Conservation (phyloP, 2,797 vertebrate genomes). For the Enteromius viviparus region DNA sequence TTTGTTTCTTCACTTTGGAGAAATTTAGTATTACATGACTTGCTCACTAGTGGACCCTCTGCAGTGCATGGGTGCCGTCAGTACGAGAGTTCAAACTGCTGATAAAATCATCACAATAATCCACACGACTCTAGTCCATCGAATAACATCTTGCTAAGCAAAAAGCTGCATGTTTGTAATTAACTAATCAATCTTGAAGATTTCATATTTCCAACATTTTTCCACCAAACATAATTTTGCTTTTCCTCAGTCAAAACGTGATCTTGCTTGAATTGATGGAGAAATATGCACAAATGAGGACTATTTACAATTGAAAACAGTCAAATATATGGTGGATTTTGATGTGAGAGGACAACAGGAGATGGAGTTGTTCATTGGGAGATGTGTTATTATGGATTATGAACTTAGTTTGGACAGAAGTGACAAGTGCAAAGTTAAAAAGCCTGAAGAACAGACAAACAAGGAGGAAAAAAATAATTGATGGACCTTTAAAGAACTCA, state of each 20-base stretch:
- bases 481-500: constrained; percentile 15
- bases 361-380: neutral
- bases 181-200: neutral
- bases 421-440: neutral
- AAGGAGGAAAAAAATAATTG: constrained; percentile 17
- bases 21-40: neutral
- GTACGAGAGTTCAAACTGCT: neutral
- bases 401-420: neutral
- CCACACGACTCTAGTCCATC: neutral
- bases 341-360: neutral
- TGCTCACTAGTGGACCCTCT: neutral
- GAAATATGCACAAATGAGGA: neutral
- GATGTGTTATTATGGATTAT: neutral
- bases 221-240: neutral
- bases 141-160: neutral
- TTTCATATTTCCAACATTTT: neutral
- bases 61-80: neutral
- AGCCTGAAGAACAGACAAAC: constrained; percentile 2
- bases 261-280: neutral
- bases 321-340: neutral
- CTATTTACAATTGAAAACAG: neutral
- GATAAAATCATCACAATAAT: neutral
- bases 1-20: neutral
- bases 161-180: neutral
- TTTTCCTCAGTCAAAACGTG: neutral